Evolutionary conservation across 2,797 vertebrate genomes (phyloP).

Genomic region (Ibycter americanus): DNA sequence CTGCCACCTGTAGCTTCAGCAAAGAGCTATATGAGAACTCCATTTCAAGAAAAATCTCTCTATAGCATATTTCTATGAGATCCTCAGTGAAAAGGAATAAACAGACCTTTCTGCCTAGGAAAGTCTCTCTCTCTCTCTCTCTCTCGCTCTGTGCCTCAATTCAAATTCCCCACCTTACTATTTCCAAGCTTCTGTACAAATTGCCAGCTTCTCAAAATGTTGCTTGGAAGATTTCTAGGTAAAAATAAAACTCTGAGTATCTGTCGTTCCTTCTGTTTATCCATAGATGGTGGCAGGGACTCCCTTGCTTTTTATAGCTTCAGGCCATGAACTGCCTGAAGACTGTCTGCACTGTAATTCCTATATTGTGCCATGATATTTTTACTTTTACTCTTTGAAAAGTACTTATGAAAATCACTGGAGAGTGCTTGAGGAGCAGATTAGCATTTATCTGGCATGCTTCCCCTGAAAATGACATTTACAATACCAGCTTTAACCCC

Average conservation of each 20-base stretch:
- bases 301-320: neutral
- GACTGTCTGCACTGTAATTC: neutral
- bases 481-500: conserved; percentile 52
- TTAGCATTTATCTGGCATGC: conserved; percentile 33
- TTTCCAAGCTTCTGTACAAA: neutral
- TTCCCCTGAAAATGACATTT: conserved; percentile 29
- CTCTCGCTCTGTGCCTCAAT: neutral
- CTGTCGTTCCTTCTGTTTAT: neutral
- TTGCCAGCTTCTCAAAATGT: neutral
- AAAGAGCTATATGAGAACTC: neutral
- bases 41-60: neutral
- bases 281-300: neutral
- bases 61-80: neutral
- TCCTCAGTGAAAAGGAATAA: neutral
- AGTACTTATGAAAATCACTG: conserved; percentile 24
- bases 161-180: neutral
- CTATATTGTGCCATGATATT: neutral
- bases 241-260: neutral
- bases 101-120: neutral
- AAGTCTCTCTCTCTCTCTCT: neutral
- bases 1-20: neutral
- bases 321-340: neutral
- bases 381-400: conserved; percentile 37
- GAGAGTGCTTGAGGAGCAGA: conserved; percentile 38
- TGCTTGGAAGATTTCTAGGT: neutral